Conservation (phyloP, 1,140 invertebrate species). For the Akabosia matsudoensis region DNA sequence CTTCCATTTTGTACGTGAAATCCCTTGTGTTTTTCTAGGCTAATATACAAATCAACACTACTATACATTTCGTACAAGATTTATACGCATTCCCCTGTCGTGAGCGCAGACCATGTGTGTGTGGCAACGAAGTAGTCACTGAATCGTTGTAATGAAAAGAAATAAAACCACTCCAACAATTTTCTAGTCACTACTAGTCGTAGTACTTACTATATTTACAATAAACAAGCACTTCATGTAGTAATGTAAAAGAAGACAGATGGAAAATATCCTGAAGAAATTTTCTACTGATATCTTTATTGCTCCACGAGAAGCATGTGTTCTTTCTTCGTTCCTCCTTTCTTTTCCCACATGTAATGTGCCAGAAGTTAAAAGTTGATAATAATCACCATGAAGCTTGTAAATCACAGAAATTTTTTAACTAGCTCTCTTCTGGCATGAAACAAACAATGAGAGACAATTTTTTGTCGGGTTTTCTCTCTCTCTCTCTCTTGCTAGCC, state of each 20-base stretch:
- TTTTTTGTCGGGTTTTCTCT: neutral
- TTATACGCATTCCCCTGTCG: neutral
- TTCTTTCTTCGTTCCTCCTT: neutral
- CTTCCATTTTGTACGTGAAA: too few species aligned
- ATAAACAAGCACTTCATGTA: neutral
- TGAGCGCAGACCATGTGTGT: neutral
- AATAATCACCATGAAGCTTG: constrained; percentile 16
- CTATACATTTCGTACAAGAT: constrained; percentile 13
- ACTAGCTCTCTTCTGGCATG: neutral
- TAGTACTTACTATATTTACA: neutral
- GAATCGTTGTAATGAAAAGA: neutral
- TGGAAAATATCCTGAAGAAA: neutral
- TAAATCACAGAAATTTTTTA: constrained; percentile 2
- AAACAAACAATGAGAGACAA: neutral
- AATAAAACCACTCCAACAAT: neutral
- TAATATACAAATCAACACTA: constrained; percentile 14
- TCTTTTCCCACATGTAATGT: neutral
- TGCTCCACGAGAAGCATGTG: neutral
- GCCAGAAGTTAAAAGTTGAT: constrained; percentile 18
- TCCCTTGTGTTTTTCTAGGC: neutral
- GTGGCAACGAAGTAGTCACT: neutral
- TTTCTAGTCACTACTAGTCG: neutral
- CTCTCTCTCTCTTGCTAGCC: too few species aligned
- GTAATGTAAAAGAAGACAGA: neutral
- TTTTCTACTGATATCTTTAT: constrained; percentile 3